Conservation (phyloP, 2,113 vertebrate species). For the Nannobrachium achirus region DNA sequence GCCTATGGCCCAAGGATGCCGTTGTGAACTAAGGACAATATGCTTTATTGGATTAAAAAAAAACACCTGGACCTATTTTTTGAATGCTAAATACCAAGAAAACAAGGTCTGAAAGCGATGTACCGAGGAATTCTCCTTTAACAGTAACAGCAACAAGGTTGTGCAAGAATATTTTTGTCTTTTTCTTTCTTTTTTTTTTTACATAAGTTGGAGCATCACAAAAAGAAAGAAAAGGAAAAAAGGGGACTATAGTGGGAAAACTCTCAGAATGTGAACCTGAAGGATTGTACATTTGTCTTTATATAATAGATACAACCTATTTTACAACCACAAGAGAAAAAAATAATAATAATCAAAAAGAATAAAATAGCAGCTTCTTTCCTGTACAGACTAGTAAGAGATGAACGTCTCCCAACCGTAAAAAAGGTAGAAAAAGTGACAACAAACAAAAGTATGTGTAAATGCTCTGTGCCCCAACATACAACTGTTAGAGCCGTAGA, state of each 20-base stretch:
- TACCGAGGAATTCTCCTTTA: too few species aligned
- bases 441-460: slow-evolving; percentile 86
- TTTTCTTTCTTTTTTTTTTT: too few species aligned
- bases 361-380: slow-evolving; percentile 97
- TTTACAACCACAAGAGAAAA: slow-evolving; percentile 96
- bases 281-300: slow-evolving; percentile 75
- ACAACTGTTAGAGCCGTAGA: slow-evolving; percentile 84
- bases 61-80: too few species aligned
- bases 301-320: slow-evolving; percentile 71
- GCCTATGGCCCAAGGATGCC: too few species aligned
- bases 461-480: slow-evolving; percentile 88
- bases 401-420: slow-evolving; percentile 93
- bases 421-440: slow-evolving; percentile 98
- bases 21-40: too few species aligned
- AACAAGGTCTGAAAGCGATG: too few species aligned
- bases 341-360: too few species aligned
- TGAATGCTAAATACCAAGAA: too few species aligned
- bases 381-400: slow-evolving; percentile 92
- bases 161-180: slow-evolving; percentile 45
- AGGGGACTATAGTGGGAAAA: slow-evolving; percentile 80
- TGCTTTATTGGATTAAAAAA: too few species aligned
- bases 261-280: slow-evolving; percentile 86
- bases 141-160: slow-evolving; percentile 63
- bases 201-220: slow-evolving; percentile 79
- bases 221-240: slow-evolving; percentile 84